Percentiles rank a stretch among this genome's conserved stretches.
Evolutionary conservation across 2,797 vertebrate genomes (phyloP).

Genomic region (Hozukius guyotensis): DNA sequence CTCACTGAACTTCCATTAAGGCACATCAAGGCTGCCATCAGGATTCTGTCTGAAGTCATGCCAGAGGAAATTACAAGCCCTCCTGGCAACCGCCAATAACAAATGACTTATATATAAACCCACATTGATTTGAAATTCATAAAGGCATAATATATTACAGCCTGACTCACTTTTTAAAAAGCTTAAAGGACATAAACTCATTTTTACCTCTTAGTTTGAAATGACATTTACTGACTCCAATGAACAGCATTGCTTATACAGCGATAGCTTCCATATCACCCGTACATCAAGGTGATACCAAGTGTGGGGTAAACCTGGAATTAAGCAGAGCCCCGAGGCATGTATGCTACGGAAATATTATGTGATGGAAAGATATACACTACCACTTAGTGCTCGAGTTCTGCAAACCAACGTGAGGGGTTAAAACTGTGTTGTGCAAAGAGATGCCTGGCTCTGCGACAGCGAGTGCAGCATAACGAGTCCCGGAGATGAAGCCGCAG

Average conservation of each 20-base stretch:
- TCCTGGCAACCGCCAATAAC: slow-evolving; percentile 58
- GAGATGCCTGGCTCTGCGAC: slow-evolving; percentile 15
- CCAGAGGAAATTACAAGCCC: slow-evolving; percentile 68
- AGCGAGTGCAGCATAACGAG: slow-evolving; percentile 45
- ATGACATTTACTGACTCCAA: slow-evolving; percentile 43
- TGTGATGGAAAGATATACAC: slow-evolving; percentile 1
- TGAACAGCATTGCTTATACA: slow-evolving; percentile 29
- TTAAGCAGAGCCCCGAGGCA: slow-evolving; percentile 26
- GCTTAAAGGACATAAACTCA: slow-evolving; percentile 51
- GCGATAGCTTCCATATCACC: slow-evolving; percentile 6
- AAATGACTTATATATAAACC: slow-evolving; percentile 68
- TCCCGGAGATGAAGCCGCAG: slow-evolving; percentile 39
- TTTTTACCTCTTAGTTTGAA: slow-evolving; percentile 41
- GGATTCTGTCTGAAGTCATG: slow-evolving; percentile 66
- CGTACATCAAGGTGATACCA: slow-evolving; percentile 14
- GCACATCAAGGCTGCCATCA: slow-evolving; percentile 56
- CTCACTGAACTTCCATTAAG: slow-evolving; percentile 57
- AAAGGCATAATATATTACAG: slow-evolving; percentile 62
- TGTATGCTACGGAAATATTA: slow-evolving; percentile 2
- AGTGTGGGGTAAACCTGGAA: slow-evolving; percentile 21
- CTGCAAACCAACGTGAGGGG: slow-evolving; percentile 5
- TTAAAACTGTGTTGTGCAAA: not conserved
- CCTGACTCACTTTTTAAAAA: slow-evolving; percentile 42
- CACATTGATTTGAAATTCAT: slow-evolving; percentile 68
- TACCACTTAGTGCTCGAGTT: not conserved